These are phyloP conservation scores for Mustelus asterias DNA, from an alignment of 2,113 vertebrate genomes.

Conservation along the genomic window DNA sequence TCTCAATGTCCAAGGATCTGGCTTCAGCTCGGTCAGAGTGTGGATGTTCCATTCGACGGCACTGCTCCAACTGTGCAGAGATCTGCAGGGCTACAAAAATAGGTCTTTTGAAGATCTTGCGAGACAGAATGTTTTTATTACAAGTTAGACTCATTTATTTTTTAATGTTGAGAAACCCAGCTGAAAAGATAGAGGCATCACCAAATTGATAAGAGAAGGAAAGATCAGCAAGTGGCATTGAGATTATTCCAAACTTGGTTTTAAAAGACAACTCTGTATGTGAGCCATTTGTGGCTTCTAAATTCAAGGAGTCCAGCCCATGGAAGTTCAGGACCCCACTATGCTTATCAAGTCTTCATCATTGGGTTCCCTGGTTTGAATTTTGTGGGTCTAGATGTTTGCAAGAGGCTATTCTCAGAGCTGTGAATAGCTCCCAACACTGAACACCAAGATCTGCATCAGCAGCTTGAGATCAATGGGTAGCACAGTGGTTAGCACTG, in stretches of 20 bases:
- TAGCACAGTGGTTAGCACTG: too few species aligned
- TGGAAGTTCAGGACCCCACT: background rate
- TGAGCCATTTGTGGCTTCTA: background rate
- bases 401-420: background rate
- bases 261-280: background rate
- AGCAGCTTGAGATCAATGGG: background rate
- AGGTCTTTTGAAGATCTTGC: background rate
- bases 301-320: background rate
- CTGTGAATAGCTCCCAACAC: background rate
- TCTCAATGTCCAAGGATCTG: too few species aligned
- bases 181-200: background rate
- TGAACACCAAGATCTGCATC: background rate
- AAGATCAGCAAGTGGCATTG: background rate
- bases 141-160: background rate
- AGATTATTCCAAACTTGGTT: background rate
- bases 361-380: background rate
- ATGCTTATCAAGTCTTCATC: too few species aligned
- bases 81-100: slow-evolving; percentile 40
- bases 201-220: background rate
- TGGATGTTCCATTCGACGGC: slow-evolving; percentile 37
- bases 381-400: background rate
- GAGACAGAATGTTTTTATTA: background rate
- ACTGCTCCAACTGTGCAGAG: slow-evolving; percentile 44
- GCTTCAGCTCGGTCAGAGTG: slow-evolving; percentile 41
- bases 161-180: background rate